Base-by-base conservation (phyloP, 1,140 invertebrate genomes). In the Drosophila paulistorum region DNA sequence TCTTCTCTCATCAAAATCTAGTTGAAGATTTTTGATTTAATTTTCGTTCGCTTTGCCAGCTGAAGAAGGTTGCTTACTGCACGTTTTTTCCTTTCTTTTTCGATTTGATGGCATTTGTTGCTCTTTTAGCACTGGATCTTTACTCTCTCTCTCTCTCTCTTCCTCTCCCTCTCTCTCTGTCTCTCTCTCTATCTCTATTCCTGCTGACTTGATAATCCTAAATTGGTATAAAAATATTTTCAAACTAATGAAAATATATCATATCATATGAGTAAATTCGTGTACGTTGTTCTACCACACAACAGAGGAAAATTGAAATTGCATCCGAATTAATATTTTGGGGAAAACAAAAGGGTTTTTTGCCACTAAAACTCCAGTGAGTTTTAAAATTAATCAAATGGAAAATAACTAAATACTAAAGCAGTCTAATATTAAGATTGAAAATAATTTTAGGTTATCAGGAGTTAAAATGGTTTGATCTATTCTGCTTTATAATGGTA, bases 11-110 rank as follows among this genome's bases (percentile, higher is more conserved):
- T 86, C 83, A 86, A 87, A 86, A 86, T 87, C 83, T 70, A 87
- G 83, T 86, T 82, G 82, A 82, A 86, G 79, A 82, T 83, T 87
- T 86, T 87, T 86, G 83, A 86, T 86, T 86, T 86, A 86, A 86
- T 86, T 87, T 85, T 62, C 71, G 82, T 74, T 79, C 77, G 68
- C 14, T 35, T 60, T 60, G 58, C 17, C 45, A 61, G 66, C 64
- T 77, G 69, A 26, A 14, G 17, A 71, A 65, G 59, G 54, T 73
- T 37, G 72, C 65, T 51, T 58, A 48, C 75, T 73, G 76, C 76
- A 79, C 77, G 55, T 74, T 39, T 39, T 68, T 37, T 62, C 30
- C 37, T 57, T 45, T 37, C 17, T 11, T 14, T 59, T 72, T 76
- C 58, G 48, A 51, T 51, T 60, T 69, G 65, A 72, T 72, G 61